Evolutionary conservation across 1,140 invertebrate genomes (phyloP), one percentile per base, ranked within the genome.

Genomic region (Hyles euphorbiae): DNA sequence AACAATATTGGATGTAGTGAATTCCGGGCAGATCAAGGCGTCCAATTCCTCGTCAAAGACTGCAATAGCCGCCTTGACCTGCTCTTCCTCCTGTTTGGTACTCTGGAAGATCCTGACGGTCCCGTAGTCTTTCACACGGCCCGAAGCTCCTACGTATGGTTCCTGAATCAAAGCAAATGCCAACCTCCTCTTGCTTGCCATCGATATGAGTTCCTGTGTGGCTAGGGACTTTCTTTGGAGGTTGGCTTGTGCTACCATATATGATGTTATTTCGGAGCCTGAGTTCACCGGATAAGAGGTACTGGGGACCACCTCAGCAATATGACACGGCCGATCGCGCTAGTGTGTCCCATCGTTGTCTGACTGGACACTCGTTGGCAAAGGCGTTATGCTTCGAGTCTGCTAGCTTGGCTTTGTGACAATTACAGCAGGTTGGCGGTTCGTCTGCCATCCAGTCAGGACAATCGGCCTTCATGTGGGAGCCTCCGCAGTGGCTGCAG

Each of bases 1-100:
- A 10, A 52, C 60, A 11, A 69, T 56, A 46, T 61, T 58, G 56
- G 51, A 51, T 8, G 63, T 65, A 36, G 56, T 65, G 46, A 61
- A 49, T 47, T 52, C 6, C 8, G 54, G 60, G 44, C 46, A 53
- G 36, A 59, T 56, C 52, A 36, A 32, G 0, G 62, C 48, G 2
- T 56, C 40, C 12, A 65, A 4, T 7, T 50, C 45, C 3, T 46
- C 32, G 34, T 65, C 11, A 5, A 65, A 58, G 40, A 62, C 56
- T 0, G 36, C 56, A 0, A 66, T 56, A n/a, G 60, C 56, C 0
- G 64, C 64, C 46, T 66, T 66, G 0, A 58, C 55, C 11, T 40
- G 49, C 12, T 46, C 50, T 3, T 48, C 52, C 8, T 33, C 47
- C 3, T 5, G 3, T 1, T 8, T 44, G 5, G 52, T 12, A 36